Evolutionary conservation across 2,888 invertebrate species (phyloP).

Genomic region (Drosophila yooni): DNA sequence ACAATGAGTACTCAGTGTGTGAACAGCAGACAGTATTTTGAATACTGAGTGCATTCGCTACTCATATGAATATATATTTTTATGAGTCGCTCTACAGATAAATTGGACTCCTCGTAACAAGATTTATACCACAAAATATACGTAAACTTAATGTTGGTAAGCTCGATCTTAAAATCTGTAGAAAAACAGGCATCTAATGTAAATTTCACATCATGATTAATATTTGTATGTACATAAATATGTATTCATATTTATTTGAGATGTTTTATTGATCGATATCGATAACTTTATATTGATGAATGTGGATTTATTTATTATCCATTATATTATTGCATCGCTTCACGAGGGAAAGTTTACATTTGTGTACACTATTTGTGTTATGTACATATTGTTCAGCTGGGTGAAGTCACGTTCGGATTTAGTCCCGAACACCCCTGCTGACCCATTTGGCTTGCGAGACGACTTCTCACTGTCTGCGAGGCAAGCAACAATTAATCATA

Average conservation of each 20-base stretch:
- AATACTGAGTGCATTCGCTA: neutral
- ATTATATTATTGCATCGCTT: neutral
- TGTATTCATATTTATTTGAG: neutral
- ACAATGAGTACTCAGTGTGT: conserved; percentile 34
- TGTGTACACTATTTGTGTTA: neutral
- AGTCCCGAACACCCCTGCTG: conserved; percentile 2
- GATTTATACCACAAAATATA: neutral
- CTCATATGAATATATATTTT: conserved; percentile 1
- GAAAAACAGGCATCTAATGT: neutral
- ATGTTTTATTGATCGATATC: neutral
- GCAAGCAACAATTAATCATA: conserved; percentile 59
- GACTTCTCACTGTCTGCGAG: conserved; percentile 49
- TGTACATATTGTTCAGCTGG: neutral
- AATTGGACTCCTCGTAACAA: neutral
- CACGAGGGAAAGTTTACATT: neutral
- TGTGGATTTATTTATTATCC: conserved; percentile 1
- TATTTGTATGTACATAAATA: no score
- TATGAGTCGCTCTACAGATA: neutral
- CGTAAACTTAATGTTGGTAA: no score
- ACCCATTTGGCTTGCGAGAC: conserved; percentile 31
- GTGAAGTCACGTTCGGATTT: conserved; percentile 46
- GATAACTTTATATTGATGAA: neutral
- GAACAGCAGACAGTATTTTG: conserved; percentile 9
- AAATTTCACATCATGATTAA: neutral
- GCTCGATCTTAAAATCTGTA: neutral